Evolutionary conservation across 92 coral and sea anemone genomes (phyloP), one percentile per base, ranked within the genome.

Genomic region (Phenganax subtilis): DNA sequence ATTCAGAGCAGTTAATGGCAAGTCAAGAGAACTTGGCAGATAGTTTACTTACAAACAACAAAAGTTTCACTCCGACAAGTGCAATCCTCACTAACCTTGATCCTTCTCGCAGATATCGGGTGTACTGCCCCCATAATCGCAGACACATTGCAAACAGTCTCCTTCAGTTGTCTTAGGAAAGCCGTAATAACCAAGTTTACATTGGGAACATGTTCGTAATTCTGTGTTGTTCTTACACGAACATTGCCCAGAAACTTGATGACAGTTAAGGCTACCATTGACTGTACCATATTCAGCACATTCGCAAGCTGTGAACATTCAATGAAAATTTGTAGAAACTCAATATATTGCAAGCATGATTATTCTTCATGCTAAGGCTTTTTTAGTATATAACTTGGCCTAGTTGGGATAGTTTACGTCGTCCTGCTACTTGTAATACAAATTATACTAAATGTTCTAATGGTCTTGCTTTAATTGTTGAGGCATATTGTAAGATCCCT

Each of bases 61-160:
- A 37, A 5, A 37, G 47, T 37, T 37, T 37, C 47, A 0, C 5
- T 5, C 47, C 47, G 47, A 37, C 47, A 5, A 37, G 47, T 37
- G 47, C 3, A 37, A 37, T 37, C 2, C 2, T 31, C 20, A 86
- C 94, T 51, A 65, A 94, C 98, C 98, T 83, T 82, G 85, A 0
- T 67, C 58, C 82, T 92, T 94, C 80, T 90, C 93, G 70, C 98
- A 94, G 58, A 94, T 90, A 57, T 80, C 85, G 54, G 74, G 37
- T 20, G 86, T 51, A 17, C 89, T 90, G 16, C 98, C 98, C 54
- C 98, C 98, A 90, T 88, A 86, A 75, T 94, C 97, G 86, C 98
- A 94, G 58, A 90, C 84, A 80, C 98, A 94, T 76, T 81, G 80
- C 65, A 51, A 77, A 62, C 98, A 94, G 78, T 91, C 96, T 0